phyloP scores from a whole-genome alignment of 2,113 vertebrate genomes.

The Nibea albiflora region DNA sequence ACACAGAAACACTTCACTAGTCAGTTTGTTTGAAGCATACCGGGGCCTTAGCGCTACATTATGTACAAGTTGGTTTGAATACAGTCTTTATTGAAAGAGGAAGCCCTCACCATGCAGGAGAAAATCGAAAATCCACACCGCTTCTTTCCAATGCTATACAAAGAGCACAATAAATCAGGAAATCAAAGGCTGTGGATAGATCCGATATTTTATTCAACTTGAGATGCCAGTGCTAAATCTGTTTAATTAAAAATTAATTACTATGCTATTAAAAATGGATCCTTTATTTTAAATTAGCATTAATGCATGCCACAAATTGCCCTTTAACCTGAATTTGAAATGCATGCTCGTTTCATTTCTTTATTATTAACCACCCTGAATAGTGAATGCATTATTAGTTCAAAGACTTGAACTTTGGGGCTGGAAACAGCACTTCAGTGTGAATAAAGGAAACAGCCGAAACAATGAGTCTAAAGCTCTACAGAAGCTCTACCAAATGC shows the following conservation, averaged over 20 bases:
- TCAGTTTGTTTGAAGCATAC: not conserved
- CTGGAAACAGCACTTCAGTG: conserved; percentile 9
- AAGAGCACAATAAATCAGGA: not conserved
- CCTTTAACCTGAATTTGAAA: conserved; percentile 6
- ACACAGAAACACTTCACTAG: not conserved
- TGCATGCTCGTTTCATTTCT: not conserved
- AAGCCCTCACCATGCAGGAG: not conserved
- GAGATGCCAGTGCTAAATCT: not conserved
- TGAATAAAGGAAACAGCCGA: conserved; percentile 34
- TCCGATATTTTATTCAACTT: not conserved
- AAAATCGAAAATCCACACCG: no score
- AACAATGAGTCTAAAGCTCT: conserved; percentile 38
- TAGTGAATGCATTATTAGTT: conserved; percentile 1
- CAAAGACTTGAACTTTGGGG: conserved; percentile 2
- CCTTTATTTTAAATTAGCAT: not conserved
- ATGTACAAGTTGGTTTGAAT: not conserved
- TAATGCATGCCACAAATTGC: not conserved
- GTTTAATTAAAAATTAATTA: not conserved
- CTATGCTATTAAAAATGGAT: not conserved
- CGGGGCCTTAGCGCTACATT: not conserved
- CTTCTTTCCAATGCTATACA: no score
- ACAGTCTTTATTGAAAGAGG: no score
- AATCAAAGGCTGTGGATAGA: not conserved
- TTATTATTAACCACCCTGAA: not conserved
- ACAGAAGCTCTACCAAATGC: conserved; percentile 10